Evolutionary conservation across 2,797 vertebrate species (phyloP), one percentile per base, ranked within the genome.

Genomic region (Diceros bicornis): DNA sequence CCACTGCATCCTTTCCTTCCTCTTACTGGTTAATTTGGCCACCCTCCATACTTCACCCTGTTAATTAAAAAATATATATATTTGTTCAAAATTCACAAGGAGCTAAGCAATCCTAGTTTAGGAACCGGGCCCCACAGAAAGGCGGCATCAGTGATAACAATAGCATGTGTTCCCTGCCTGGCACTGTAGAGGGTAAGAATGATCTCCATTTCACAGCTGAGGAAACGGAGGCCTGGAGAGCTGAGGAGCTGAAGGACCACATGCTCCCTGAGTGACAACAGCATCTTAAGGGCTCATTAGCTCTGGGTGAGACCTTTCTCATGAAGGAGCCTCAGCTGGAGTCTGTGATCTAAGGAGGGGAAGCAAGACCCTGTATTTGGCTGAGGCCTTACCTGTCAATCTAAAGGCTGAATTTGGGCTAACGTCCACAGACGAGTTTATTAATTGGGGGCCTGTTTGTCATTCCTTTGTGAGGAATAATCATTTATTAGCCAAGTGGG

Each of bases 381-480:
- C 21, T 41, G 23, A 55, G n/a, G 25, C 13, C 4, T 41, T 14
- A 55, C 68, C 77, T 89, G 55, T 34, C 74, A 62, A 41, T 57
- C 85, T 68, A 18, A 79, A 50, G 90, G 74, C 62, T 32, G 41
- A 25, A 47, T 77, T 17, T 34, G 86, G 77, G 78, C 83, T 74
- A 12, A 44, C 11, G 25, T 10, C 82, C 69, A 29, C 34, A 59
- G 83, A 85, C 25, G 66, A 34, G 81, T 71, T 83, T 75, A 41
- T 89, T 92, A 62, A 64, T 6, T 21, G 23, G 44, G 77, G 32
- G 21, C n/a, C 55, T 25, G 18, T 57, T 10, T 92, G 69, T 89
- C 47, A 34, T 95, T 47, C 83, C 91, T 83, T 50, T 37, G 78
- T 75, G 91, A 96, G 77, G 83, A 96, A 69, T 77, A 71, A 91